These are phyloP conservation scores for Sorex maritimensis DNA, from an alignment of 2,797 vertebrate species.

Conservation along the genomic window DNA sequence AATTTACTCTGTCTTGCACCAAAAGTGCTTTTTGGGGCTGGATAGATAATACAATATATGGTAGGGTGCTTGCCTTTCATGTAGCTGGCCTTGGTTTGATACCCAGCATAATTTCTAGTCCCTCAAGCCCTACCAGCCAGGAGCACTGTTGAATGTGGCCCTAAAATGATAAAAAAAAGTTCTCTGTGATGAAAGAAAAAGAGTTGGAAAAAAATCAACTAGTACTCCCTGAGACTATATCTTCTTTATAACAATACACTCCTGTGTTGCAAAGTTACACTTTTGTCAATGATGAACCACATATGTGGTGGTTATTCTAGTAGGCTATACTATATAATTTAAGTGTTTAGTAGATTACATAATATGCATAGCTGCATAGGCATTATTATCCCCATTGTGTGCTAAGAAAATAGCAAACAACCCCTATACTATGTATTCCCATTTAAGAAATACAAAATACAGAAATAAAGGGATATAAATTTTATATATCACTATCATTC, in stretches of 20 bases:
- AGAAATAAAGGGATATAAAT: background rate
- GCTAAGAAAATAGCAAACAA: background rate
- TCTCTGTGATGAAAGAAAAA: slow-evolving; percentile 37
- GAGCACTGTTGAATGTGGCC: too few relatives aligned
- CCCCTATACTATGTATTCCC: background rate
- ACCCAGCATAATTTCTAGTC: too few relatives aligned
- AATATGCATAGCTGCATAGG: background rate
- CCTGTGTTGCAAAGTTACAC: background rate
- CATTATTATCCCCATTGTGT: background rate
- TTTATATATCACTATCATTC: slow-evolving; percentile 6
- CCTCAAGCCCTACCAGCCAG: too few relatives aligned
- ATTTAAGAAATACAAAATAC: slow-evolving; percentile 32
- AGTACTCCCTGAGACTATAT: background rate
- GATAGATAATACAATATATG: too few relatives aligned
- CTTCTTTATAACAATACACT: background rate
- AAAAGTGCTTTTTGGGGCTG: background rate
- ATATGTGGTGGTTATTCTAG: background rate
- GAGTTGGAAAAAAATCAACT: background rate
- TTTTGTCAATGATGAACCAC: background rate
- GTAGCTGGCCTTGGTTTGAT: too few relatives aligned
- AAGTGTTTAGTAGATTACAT: background rate
- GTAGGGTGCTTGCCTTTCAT: too few relatives aligned
- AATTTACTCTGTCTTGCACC: slow-evolving; percentile 58
- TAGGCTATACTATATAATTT: background rate
- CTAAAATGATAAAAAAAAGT: background rate